Conservation (phyloP, 2,797 vertebrate species). For the Mormyrus proboscirostris region DNA sequence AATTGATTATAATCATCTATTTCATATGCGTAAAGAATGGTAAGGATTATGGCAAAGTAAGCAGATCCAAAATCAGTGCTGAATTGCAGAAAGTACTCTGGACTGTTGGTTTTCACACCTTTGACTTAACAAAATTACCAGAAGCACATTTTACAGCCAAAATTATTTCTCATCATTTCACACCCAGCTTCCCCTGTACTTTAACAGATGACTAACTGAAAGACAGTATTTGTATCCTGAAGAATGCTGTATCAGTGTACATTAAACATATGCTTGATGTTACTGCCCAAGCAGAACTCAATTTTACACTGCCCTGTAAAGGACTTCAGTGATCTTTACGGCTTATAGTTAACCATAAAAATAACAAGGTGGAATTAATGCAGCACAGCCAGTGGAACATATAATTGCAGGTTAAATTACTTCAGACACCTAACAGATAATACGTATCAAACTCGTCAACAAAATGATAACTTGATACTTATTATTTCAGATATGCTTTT, state of each 20-base stretch:
- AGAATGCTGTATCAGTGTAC: not conserved
- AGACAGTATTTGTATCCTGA: not conserved
- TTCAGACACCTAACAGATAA: not conserved
- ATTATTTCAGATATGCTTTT: constrained; percentile 1
- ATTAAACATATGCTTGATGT: not conserved
- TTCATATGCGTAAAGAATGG: not conserved
- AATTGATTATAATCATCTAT: not conserved
- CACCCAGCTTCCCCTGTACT: not conserved
- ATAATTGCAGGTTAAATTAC: constrained; percentile 15
- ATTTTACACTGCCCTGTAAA: not conserved
- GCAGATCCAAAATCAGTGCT: not conserved
- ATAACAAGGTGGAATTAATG: constrained; percentile 10
- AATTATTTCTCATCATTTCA: not conserved
- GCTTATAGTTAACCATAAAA: not conserved
- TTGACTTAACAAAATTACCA: not conserved
- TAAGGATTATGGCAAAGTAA: not conserved
- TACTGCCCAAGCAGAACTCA: not conserved
- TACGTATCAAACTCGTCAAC: not conserved
- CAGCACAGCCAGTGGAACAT: not conserved
- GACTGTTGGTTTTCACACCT: not conserved
- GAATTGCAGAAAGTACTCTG: not conserved
- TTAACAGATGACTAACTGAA: not conserved
- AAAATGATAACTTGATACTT: not conserved
- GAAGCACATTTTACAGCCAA: not conserved
- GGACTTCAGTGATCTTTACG: constrained; percentile 9